A percentile compares a stretch with the other conserved stretches of the same genome.
These are phyloP conservation scores for Micropterix aruncella DNA, from an alignment of 2,888 invertebrate genomes.

Conservation along the genomic window DNA sequence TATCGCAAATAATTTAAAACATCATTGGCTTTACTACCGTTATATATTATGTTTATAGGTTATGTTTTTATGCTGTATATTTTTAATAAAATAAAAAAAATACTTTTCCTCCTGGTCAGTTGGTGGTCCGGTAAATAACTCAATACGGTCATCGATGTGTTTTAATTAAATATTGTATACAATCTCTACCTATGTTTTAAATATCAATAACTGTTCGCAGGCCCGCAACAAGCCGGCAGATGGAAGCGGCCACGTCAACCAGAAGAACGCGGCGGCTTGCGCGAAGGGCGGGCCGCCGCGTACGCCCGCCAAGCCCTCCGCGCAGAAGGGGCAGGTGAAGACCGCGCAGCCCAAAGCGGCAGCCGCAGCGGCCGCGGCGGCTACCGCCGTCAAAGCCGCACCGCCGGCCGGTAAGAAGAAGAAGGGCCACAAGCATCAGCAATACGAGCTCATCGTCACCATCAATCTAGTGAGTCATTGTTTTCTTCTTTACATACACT, in stretches of 20 bases:
- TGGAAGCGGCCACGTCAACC: slow-evolving; percentile 57
- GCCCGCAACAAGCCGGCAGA: slow-evolving; percentile 74
- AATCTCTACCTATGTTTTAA: no score
- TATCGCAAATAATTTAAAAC: no score
- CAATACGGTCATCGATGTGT: no score
- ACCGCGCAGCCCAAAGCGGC: slow-evolving; percentile 47
- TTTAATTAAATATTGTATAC: no score
- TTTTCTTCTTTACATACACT: slow-evolving; percentile 4
- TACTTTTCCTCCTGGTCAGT: no score
- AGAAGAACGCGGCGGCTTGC: slow-evolving; percentile 51
- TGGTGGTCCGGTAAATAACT: no score
- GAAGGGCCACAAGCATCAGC: slow-evolving; percentile 66
- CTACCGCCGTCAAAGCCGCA: slow-evolving; percentile 29
- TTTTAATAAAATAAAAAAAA: no score
- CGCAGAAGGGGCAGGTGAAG: slow-evolving; percentile 63
- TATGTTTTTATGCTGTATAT: no score
- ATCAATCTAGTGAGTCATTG: slow-evolving; percentile 66
- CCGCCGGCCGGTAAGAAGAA: slow-evolving; percentile 57
- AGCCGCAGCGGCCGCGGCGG: slow-evolving; percentile 32
- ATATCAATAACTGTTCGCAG: no score
- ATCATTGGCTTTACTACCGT: no score
- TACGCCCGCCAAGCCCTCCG: slow-evolving; percentile 52
- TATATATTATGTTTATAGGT: no score
- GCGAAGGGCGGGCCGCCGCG: slow-evolving; percentile 48
- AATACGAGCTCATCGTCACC: slow-evolving; percentile 68